Conservation (phyloP, 2,888 invertebrate species). For the Dynastes hyllus region DNA sequence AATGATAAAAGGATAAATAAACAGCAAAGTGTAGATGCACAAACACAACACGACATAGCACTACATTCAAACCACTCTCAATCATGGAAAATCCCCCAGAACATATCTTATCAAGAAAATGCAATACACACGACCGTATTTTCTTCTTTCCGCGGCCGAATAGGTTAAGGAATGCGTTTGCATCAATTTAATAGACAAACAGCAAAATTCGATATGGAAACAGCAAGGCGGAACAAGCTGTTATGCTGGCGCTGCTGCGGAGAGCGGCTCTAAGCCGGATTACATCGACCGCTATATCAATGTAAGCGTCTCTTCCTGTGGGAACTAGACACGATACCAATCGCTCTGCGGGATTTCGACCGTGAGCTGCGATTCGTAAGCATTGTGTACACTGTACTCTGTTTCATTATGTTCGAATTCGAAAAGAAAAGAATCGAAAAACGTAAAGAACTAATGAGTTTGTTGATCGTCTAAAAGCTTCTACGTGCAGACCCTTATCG, state of each 20-base stretch:
- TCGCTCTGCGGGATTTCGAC: slow-evolving; percentile 46
- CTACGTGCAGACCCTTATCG: background rate
- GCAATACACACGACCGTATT: no score
- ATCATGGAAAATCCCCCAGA: no score
- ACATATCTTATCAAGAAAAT: no score
- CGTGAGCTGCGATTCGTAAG: slow-evolving; percentile 24
- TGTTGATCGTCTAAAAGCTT: slow-evolving; percentile 12
- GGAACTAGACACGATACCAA: slow-evolving; percentile 53
- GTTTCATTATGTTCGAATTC: slow-evolving; percentile 28
- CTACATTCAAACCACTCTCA: no score
- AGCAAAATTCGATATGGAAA: slow-evolving; percentile 34
- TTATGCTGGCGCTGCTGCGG: slow-evolving; percentile 48
- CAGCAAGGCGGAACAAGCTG: slow-evolving; percentile 55
- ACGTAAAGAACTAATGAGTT: background rate
- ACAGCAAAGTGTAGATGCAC: no score
- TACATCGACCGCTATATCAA: slow-evolving; percentile 55
- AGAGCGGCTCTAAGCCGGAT: slow-evolving; percentile 54
- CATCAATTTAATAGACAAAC: slow-evolving; percentile 37
- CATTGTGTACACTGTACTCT: slow-evolving; percentile 21
- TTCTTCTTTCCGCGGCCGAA: background rate
- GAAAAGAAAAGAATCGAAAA: slow-evolving; percentile 17
- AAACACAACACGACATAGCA: no score
- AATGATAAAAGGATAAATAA: no score
- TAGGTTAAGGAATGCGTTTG: slow-evolving; percentile 18
- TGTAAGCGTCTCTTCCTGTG: slow-evolving; percentile 55